Evolutionary conservation across 2,888 invertebrate genomes (phyloP).

Genomic region (Microctonus hyperodae): DNA sequence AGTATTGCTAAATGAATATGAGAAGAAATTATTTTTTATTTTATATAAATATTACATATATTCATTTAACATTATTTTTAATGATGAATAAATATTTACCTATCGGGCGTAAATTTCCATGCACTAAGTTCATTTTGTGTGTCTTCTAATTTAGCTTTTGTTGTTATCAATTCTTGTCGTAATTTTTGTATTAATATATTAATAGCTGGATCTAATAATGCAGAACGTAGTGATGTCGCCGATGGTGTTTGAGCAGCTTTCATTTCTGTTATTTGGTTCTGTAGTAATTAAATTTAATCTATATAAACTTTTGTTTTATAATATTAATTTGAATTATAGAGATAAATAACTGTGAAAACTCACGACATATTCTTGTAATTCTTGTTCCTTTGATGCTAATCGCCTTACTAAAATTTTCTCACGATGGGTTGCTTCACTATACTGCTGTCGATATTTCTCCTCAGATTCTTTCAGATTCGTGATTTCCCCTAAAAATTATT

Average conservation of each 20-base stretch:
- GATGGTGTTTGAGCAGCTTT: conserved; percentile 88
- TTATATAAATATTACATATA: not conserved
- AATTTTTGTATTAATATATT: conserved; percentile 92
- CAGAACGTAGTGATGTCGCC: conserved; percentile 77
- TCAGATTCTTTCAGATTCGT: conserved; percentile 78
- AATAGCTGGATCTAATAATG: conserved; percentile 93
- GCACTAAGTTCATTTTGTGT: conserved; percentile 97
- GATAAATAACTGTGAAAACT: conserved; percentile 60
- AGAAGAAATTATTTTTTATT: not conserved
- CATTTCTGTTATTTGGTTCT: conserved; percentile 94
- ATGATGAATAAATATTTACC: conserved; percentile 62
- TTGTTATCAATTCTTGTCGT: conserved; percentile 87
- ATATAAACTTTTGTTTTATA: not conserved
- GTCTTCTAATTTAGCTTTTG: conserved; percentile 91
- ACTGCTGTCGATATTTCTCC: conserved; percentile 81
- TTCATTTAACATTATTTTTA: not conserved
- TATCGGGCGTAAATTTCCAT: conserved; percentile 99
- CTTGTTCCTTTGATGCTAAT: conserved; percentile 94
- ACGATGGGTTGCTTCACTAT: conserved; percentile 85
- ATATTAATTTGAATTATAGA: not conserved
- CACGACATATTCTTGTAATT: conserved; percentile 95
- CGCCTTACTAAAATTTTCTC: conserved; percentile 92
- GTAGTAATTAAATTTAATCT: conserved; percentile 39
- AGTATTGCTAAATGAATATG: conserved; percentile 74
- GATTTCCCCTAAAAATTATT: conserved; percentile 71